These are phyloP conservation scores for Sminthurinus aureus DNA, from an alignment of 2,888 invertebrate genomes.

Conservation along the genomic window DNA sequence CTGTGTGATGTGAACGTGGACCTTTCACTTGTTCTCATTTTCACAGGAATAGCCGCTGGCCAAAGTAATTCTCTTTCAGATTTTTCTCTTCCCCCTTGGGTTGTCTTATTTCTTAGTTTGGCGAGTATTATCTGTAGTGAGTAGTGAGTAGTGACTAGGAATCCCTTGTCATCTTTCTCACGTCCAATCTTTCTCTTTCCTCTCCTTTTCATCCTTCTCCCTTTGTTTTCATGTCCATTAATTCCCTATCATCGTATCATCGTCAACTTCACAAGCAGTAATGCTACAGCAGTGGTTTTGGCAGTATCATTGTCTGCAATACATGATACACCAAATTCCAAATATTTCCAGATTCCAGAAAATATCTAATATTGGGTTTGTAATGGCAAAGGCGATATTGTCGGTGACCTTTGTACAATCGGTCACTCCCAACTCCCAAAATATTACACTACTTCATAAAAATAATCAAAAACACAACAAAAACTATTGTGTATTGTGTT, in stretches of 20 bases:
- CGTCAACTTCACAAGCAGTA: neutral
- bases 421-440: too few species aligned
- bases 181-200: neutral
- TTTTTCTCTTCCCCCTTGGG: constrained; percentile 10
- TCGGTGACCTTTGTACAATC: too few species aligned
- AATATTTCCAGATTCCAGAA: too few species aligned
- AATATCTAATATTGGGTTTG: too few species aligned
- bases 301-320: too few species aligned
- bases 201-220: neutral
- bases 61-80: constrained; percentile 42
- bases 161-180: constrained; percentile 22
- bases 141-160: constrained; percentile 13
- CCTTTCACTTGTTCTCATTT: neutral
- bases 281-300: too few species aligned
- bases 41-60: constrained; percentile 26
- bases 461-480: too few species aligned
- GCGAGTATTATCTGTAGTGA: too few species aligned
- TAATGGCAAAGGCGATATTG: too few species aligned
- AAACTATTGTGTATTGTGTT: too few species aligned
- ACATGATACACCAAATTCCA: too few species aligned
- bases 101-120: constrained; percentile 14
- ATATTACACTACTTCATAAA: too few species aligned
- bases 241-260: neutral
- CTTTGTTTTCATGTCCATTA: neutral
- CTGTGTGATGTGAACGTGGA: neutral